Base-by-base conservation (phyloP, 2,797 vertebrate genomes). In the Takifugu ocellatus region DNA sequence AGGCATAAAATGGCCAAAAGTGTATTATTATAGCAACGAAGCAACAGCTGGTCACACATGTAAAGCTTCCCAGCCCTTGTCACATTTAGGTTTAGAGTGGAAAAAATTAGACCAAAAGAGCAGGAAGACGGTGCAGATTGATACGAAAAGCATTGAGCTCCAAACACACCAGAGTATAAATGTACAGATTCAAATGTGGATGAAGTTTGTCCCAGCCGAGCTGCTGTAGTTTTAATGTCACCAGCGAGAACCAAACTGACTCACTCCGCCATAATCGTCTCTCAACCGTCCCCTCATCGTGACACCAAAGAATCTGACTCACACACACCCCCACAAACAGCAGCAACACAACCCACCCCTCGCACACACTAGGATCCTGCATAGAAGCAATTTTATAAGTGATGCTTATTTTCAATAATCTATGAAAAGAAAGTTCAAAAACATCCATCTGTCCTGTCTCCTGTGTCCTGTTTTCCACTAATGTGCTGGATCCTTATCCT, bases 1-100 rank as follows among this genome's bases (percentile, higher is more conserved):
- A 39, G 36, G 36, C 36, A 39, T 12, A 39, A 39, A 39, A 39
- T 39, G 36, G 36, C 36, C 10, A 12, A 12, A 39, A 2, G 36
- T 12, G 36, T 39, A 14, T 14, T 11, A 11, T 33, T 9, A 33
- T 11, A 55, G 56, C 48, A 63, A 52, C 76, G 11, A 33, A 77
- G 21, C 21, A 21, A 21, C 21, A 21, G 74, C 77, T 81, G 78
- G 53, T 60, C 67, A 65, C 62, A 8, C 33, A 11, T 44, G 61
- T 72, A 70, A 74, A 44, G 70, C 75, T 70, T 61, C 63, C 61
- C 54, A 57, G 57, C 46, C 1, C 39, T 47, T 45, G 68, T 57
- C 47, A 69, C 74, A 53, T 63, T 51, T 62, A 0, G 21, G 39
- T 43, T 61, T 11, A n/a, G 43, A 47, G 36, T 54, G 25, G 50